These are phyloP conservation scores for Mobula hypostoma DNA, from an alignment of 2,113 vertebrate genomes.

Conservation along the genomic window DNA sequence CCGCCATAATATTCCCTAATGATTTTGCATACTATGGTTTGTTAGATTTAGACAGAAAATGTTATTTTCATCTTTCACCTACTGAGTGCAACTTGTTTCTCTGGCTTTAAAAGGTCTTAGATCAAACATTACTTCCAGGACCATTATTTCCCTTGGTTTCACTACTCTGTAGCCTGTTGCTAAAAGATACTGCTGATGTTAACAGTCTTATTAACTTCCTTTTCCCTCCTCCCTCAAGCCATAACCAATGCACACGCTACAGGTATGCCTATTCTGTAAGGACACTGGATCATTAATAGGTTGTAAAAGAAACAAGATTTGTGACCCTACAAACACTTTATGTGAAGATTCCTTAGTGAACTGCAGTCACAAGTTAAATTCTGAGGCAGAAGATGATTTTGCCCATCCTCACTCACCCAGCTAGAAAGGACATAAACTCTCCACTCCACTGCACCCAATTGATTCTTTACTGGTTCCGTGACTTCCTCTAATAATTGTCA, in stretches of 20 bases:
- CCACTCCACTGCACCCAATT: not conserved
- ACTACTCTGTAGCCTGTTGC: not conserved
- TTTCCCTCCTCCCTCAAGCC: not conserved
- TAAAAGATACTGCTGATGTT: not conserved
- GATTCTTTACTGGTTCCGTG: not conserved
- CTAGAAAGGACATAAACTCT: not conserved
- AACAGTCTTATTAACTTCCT: too few species aligned
- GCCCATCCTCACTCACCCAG: not conserved
- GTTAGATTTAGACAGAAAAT: not conserved
- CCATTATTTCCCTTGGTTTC: not conserved
- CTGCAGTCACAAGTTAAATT: not conserved
- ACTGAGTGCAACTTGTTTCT: not conserved
- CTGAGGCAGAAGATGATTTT: not conserved
- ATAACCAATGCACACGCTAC: not conserved
- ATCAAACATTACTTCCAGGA: not conserved
- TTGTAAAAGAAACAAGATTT: not conserved
- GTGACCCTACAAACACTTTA: not conserved
- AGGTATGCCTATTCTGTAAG: not conserved
- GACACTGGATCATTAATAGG: not conserved
- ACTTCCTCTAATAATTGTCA: not conserved
- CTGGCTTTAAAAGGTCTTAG: too few species aligned
- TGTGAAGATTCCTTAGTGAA: not conserved
- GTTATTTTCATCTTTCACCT: not conserved
- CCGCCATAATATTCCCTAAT: not conserved
- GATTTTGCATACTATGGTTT: not conserved